Evolutionary conservation across 2,113 vertebrate genomes (phyloP).

Genomic region (Pterocles orientalis): DNA sequence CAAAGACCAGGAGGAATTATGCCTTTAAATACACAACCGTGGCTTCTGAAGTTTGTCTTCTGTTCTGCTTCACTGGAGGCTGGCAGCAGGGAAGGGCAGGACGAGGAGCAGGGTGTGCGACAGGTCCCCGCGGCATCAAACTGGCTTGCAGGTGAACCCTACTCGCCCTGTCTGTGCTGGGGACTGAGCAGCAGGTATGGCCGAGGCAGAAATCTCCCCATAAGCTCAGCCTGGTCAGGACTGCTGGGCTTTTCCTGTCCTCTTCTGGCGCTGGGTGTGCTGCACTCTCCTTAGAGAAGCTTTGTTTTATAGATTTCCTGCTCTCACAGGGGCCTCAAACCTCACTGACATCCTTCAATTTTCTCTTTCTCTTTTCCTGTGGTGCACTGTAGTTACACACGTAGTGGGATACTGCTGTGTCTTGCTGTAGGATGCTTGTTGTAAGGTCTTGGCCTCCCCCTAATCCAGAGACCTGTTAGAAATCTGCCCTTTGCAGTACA

Average conservation of each 20-base stretch:
- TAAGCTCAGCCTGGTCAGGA: accelerated
- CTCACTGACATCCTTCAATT: not conserved
- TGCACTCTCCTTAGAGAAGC: not conserved
- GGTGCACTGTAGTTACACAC: accelerated
- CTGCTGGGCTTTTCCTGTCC: not conserved
- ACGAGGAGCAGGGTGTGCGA: not conserved
- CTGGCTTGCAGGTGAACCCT: not conserved
- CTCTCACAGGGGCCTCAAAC: not conserved
- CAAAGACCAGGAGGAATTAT: not conserved
- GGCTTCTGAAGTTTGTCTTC: not conserved
- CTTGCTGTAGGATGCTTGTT: not conserved
- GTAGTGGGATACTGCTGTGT: accelerated
- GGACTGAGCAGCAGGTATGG: no score
- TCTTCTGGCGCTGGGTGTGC: not conserved
- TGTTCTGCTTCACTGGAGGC: not conserved
- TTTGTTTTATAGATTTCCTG: not conserved
- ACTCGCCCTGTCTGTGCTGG: not conserved
- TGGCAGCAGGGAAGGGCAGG: not conserved
- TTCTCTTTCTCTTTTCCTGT: not conserved
- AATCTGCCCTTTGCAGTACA: not conserved
- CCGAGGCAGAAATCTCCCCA: accelerated
- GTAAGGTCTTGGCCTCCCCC: not conserved
- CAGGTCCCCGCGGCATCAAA: not conserved
- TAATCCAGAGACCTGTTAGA: not conserved
- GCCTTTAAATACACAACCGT: not conserved